These are phyloP conservation scores for Pseudotriccus pelzelni DNA, from an alignment of 2,797 vertebrate species.

Conservation along the genomic window DNA sequence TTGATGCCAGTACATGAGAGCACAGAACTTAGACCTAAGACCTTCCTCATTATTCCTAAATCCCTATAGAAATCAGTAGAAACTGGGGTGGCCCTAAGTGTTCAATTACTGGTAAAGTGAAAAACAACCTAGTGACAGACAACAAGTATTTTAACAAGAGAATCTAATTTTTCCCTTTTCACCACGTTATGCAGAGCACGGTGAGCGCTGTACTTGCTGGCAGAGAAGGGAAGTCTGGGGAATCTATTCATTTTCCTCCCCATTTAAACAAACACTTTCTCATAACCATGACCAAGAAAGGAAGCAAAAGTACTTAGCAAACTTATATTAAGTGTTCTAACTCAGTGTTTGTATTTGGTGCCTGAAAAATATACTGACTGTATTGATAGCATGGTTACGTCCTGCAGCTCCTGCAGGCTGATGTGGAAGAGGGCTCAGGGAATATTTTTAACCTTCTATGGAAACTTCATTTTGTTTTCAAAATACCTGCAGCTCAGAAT, in stretches of 20 bases:
- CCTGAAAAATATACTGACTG: slow-evolving; percentile 45
- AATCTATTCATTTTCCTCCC: slow-evolving; percentile 50
- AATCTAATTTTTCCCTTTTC: neutral
- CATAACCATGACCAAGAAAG: slow-evolving; percentile 60
- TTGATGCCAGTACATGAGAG: neutral
- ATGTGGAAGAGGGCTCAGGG: slow-evolving; percentile 4
- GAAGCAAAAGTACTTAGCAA: slow-evolving; percentile 54
- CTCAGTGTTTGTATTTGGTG: slow-evolving; percentile 53
- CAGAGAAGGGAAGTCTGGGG: slow-evolving; percentile 30
- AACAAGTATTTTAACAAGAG: neutral
- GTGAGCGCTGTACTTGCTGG: slow-evolving; percentile 10
- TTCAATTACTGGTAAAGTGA: neutral
- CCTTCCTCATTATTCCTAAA: neutral
- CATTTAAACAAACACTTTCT: slow-evolving; percentile 60
- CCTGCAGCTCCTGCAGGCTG: neutral
- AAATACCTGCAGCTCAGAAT: slow-evolving; percentile 55
- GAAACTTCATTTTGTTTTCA: slow-evolving; percentile 48
- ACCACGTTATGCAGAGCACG: neutral
- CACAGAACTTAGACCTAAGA: neutral
- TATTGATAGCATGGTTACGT: slow-evolving; percentile 24
- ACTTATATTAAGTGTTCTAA: slow-evolving; percentile 58
- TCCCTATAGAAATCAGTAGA: neutral
- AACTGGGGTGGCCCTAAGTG: neutral
- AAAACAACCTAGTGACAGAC: neutral
- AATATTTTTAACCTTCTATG: slow-evolving; percentile 55